Percentiles rank a stretch among this genome's conserved stretches.
These are phyloP conservation scores for Laupala kohalensis DNA, from an alignment of 1,140 invertebrate species.

Conservation along the genomic window DNA sequence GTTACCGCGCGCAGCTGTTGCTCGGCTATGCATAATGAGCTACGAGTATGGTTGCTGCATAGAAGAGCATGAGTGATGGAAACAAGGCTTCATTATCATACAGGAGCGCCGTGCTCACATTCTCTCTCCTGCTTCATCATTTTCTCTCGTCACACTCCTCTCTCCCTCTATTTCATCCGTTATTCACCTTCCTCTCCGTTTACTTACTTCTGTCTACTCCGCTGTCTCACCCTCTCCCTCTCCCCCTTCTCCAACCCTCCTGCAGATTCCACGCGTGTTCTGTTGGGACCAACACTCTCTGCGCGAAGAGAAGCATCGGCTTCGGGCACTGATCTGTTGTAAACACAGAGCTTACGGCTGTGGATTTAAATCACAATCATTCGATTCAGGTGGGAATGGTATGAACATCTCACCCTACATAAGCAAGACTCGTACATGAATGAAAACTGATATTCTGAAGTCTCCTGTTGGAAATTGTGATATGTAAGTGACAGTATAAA, in stretches of 20 bases:
- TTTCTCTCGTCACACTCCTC: not conserved
- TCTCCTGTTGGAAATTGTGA: no score
- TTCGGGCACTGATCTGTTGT: not conserved
- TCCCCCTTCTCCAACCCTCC: no score
- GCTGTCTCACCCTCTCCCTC: no score
- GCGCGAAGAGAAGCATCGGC: no score
- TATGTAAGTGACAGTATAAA: no score
- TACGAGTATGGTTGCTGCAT: not conserved
- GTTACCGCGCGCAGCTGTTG: conserved; percentile 3
- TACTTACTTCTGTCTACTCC: no score
- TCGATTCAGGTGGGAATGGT: not conserved
- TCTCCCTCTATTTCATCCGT: not conserved
- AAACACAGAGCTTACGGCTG: not conserved
- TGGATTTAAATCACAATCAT: not conserved
- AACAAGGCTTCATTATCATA: conserved; percentile 7
- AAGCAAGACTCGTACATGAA: no score
- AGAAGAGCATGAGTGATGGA: not conserved
- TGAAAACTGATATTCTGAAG: no score
- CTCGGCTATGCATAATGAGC: conserved; percentile 6
- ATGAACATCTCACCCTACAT: not conserved
- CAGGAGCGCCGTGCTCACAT: not conserved
- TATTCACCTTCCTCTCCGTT: no score
- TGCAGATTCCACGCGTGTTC: not conserved
- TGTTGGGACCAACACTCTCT: no score
- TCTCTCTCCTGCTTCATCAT: not conserved